Evolutionary conservation across 2,888 invertebrate genomes (phyloP).

Genomic region (Campoplex capitator): DNA sequence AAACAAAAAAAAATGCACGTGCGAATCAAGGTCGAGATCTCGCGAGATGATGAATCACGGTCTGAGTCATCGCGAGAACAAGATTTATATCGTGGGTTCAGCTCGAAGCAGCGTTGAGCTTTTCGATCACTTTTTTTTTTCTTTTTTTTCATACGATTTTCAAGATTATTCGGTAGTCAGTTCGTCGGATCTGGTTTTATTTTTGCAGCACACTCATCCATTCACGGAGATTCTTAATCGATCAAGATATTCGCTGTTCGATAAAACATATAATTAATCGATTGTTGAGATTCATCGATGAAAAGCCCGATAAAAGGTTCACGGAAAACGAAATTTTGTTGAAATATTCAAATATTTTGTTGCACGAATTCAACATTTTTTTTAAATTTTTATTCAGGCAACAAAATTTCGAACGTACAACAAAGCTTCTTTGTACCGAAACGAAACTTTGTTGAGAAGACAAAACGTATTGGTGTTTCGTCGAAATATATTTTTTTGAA

Average conservation of each 20-base stretch:
- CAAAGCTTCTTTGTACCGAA: no score
- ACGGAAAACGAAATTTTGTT: no score
- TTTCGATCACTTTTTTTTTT: background rate
- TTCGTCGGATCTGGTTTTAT: background rate
- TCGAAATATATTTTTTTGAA: no score
- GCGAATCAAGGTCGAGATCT: conserved; percentile 37
- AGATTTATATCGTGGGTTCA: conserved; percentile 6
- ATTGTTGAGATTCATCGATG: background rate
- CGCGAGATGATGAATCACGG: conserved; percentile 48
- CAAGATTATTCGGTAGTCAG: background rate
- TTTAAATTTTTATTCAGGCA: no score
- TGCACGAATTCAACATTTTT: no score
- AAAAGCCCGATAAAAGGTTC: background rate
- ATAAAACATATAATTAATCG: background rate
- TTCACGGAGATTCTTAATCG: background rate
- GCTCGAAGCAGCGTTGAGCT: conserved; percentile 14
- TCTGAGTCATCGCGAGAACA: conserved; percentile 40
- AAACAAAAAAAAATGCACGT: conserved; percentile 24
- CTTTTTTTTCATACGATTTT: background rate
- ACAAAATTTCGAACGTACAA: no score
- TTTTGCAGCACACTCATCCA: background rate
- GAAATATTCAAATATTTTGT: no score
- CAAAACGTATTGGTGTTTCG: no score
- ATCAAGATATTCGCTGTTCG: background rate
- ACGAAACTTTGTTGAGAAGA: no score